These are phyloP conservation scores for Holothuria glaberrima DNA, from an alignment of 35 echinoderm and acorn worm genomes.

Conservation along the genomic window DNA sequence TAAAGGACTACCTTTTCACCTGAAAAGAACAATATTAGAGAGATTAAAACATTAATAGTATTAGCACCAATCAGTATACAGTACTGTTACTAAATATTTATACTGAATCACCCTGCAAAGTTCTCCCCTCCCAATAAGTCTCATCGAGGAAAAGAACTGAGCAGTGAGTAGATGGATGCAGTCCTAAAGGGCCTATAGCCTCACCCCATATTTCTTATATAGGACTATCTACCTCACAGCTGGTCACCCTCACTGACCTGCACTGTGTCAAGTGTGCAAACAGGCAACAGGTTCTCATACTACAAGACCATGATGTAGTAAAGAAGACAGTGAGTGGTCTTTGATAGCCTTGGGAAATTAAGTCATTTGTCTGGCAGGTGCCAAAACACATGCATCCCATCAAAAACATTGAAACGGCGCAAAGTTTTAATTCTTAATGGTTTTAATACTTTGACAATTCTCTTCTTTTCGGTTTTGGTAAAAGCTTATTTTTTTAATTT, in stretches of 20 bases:
- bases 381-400: too few relatives aligned
- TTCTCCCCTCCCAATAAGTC: slow-evolving; percentile 13
- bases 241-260: slow-evolving; percentile 3
- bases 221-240: background rate
- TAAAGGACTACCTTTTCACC: slow-evolving; percentile 17
- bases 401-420: too few relatives aligned
- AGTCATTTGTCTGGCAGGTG: too few relatives aligned
- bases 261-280: background rate
- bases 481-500: too few relatives aligned
- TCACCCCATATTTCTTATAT: background rate
- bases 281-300: slow-evolving; percentile 18
- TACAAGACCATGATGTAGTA: background rate
- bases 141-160: background rate
- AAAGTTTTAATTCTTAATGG: too few relatives aligned
- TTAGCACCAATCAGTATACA: slow-evolving; percentile 14
- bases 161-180: slow-evolving; percentile 5
- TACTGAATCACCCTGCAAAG: slow-evolving; percentile 1
- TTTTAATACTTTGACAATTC: too few relatives aligned
- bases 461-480: too few relatives aligned
- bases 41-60: slow-evolving; percentile 6
- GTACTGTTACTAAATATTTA: slow-evolving; percentile 1
- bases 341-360: too few relatives aligned
- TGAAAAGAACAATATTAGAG: slow-evolving; percentile 11
- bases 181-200: background rate
- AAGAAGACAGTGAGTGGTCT: too few relatives aligned